Percentiles rank a stretch among this genome's conserved stretches.
Conservation (phyloP, 2,113 vertebrate genomes). For the Rhea pennata region DNA sequence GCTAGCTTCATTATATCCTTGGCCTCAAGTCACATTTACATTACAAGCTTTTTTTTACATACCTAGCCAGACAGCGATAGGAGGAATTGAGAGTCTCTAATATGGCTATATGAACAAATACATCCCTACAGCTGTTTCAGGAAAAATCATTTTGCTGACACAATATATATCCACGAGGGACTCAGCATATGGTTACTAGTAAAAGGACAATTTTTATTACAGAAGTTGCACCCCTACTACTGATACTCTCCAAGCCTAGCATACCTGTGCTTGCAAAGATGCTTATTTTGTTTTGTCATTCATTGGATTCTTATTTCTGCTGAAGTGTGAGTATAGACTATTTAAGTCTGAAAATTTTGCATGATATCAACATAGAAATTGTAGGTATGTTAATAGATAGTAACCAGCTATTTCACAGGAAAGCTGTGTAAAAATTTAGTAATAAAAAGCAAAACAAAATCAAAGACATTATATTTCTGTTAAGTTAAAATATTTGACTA, state of each 20-base stretch:
- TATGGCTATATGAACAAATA: neutral
- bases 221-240: neutral
- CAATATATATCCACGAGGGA: neutral
- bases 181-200: neutral
- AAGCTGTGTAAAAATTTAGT: neutral
- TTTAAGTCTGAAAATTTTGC: neutral
- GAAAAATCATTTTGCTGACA: neutral
- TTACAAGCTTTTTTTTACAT: neutral
- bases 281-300: neutral
- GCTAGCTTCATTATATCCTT: neutral
- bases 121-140: neutral
- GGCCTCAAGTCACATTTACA: neutral
- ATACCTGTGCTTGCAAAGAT: neutral
- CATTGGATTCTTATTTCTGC: neutral
- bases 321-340: neutral
- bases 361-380: neutral
- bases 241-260: neutral
- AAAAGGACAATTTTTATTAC: neutral
- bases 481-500: neutral
- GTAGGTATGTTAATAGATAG: neutral
- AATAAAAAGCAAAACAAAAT: neutral
- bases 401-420: neutral
- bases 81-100: neutral
- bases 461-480: fast-evolving
- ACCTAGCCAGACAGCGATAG: neutral